phyloP scores from a whole-genome alignment of 2,113 vertebrate species.

The Salvelinus namaycush region DNA sequence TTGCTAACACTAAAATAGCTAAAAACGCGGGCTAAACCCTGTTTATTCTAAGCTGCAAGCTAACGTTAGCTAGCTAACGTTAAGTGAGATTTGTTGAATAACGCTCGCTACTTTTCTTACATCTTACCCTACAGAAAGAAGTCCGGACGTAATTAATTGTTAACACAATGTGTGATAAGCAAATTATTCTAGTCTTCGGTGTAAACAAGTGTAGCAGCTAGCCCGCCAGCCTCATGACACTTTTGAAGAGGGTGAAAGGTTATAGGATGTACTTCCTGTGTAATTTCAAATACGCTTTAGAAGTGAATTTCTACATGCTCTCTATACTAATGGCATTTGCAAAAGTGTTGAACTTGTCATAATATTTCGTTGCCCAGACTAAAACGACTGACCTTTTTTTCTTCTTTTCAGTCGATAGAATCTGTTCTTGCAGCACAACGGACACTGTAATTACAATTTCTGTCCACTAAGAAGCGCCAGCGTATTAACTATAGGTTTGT shows the following conservation, averaged over 20 bases:
- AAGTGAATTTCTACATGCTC: too few relatives aligned
- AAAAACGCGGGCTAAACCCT: not conserved
- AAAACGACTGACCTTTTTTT: too few relatives aligned
- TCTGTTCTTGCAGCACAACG: not conserved
- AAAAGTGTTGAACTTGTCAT: too few relatives aligned
- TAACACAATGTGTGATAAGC: not conserved
- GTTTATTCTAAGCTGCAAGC: too few relatives aligned
- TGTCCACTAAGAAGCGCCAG: not conserved
- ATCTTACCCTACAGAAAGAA: not conserved
- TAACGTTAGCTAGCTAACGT: not conserved
- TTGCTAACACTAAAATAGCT: not conserved
- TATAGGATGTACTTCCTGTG: conserved; percentile 14
- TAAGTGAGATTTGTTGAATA: not conserved
- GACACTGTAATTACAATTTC: not conserved
- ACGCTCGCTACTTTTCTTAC: not conserved
- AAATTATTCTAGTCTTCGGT: conserved; percentile 3
- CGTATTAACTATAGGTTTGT: not conserved
- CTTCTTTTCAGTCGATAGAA: not conserved
- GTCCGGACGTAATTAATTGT: not conserved
- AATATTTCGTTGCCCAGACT: too few relatives aligned
- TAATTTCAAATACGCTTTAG: too few relatives aligned
- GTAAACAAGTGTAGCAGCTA: conserved; percentile 13
- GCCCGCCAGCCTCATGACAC: conserved; percentile 32
- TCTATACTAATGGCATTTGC: too few relatives aligned
- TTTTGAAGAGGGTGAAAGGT: conserved; percentile 1